A percentile compares a stretch with the other conserved stretches of the same genome.
phyloP scores from a whole-genome alignment of 2,888 invertebrate species.

The Ametastegia equiseti region DNA sequence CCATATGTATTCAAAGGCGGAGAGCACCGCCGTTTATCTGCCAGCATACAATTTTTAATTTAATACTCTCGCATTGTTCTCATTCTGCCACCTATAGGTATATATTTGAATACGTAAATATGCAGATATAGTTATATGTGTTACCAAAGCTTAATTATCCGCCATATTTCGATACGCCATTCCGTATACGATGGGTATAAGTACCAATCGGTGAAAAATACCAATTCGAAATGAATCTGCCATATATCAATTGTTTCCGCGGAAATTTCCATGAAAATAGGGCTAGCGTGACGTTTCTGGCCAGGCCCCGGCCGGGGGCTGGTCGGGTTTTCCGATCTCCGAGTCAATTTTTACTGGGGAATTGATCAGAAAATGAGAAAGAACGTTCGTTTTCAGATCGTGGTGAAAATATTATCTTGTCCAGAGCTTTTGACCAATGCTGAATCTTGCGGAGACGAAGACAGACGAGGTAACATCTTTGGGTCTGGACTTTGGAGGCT shows the following conservation, averaged over 20 bases:
- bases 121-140: background rate
- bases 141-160: background rate
- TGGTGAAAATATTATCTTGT: background rate
- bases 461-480: background rate
- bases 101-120: background rate
- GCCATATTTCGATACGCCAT: background rate
- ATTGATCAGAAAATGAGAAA: no score
- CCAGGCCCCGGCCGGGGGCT: no score
- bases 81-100: background rate
- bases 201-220: background rate
- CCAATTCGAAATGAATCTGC: no score
- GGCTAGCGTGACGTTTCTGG: no score
- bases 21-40: slow-evolving; percentile 27
- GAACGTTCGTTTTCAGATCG: background rate
- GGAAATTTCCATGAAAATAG: no score
- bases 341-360: no score
- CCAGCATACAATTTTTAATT: slow-evolving; percentile 11
- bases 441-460: background rate
- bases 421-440: background rate
- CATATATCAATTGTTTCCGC: no score
- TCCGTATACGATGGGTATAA: background rate
- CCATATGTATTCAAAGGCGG: slow-evolving; percentile 30
- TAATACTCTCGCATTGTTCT: slow-evolving; percentile 12
- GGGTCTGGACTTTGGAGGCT: background rate
- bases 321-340: no score